These are phyloP conservation scores for Steinernema carpocapsae DNA, from an alignment of 2,888 invertebrate genomes.

Conservation along the genomic window DNA sequence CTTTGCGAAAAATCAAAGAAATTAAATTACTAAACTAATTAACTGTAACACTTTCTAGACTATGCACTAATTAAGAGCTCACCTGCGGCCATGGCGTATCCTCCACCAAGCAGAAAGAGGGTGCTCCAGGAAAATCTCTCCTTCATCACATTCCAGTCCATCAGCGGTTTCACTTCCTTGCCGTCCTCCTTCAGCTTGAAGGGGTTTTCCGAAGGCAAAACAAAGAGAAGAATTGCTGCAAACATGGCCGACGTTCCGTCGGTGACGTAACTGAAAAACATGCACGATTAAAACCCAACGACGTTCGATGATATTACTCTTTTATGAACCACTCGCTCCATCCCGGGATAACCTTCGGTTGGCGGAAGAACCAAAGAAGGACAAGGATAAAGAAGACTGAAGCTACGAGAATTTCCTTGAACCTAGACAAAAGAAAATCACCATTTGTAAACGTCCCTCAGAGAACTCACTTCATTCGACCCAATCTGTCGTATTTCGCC, in stretches of 20 bases:
- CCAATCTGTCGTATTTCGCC: conserved; percentile 49
- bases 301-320: not conserved
- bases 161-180: conserved; percentile 67
- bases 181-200: conserved; percentile 35
- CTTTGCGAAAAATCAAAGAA: no score
- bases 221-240: conserved; percentile 51
- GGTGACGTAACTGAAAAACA: conserved; percentile 65
- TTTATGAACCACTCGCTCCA: conserved; percentile 59
- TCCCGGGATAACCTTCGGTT: conserved; percentile 68
- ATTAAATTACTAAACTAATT: no score
- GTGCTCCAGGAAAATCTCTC: conserved; percentile 57
- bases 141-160: conserved; percentile 54
- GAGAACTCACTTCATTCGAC: conserved; percentile 43
- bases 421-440: conserved; percentile 38
- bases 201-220: conserved; percentile 55
- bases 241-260: conserved; percentile 53
- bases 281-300: no score
- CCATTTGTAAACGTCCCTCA: no score
- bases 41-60: conserved; percentile 2
- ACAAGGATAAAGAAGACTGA: conserved; percentile 47
- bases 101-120: conserved; percentile 57
- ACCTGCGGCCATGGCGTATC: conserved; percentile 54
- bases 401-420: conserved; percentile 48
- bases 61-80: not conserved
- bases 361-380: conserved; percentile 64